Percentiles rank a stretch among this genome's conserved stretches.
phyloP scores from a whole-genome alignment of 2,113 vertebrate genomes.

The Noturus placidus region DNA sequence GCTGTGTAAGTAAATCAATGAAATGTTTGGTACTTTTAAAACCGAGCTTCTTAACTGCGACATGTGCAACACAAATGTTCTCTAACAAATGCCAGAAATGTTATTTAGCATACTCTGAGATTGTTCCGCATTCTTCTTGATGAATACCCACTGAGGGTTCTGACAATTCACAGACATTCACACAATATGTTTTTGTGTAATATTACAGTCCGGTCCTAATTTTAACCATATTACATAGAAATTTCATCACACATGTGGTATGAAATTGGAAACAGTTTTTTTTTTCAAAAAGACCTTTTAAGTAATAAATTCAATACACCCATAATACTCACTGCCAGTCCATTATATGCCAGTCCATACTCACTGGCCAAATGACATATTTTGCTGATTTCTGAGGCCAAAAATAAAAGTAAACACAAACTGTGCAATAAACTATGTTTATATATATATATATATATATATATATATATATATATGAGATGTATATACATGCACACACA shows the following conservation, averaged over 20 bases:
- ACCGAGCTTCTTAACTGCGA: neutral
- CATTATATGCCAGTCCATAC: too few relatives aligned
- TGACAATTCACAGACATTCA: neutral
- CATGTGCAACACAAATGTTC: neutral
- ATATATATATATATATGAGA: too few relatives aligned
- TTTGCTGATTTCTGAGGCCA: neutral
- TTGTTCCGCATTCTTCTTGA: constrained; percentile 3
- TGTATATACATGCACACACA: too few relatives aligned
- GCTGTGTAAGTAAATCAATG: neutral
- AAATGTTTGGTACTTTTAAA: neutral
- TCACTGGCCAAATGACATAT: neutral
- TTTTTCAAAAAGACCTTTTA: neutral
- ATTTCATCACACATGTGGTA: neutral
- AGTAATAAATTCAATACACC: neutral
- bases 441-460: too few relatives aligned
- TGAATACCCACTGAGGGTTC: neutral
- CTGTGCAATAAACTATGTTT: neutral
- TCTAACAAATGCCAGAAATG: neutral
- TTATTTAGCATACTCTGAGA: neutral
- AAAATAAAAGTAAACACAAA: neutral
- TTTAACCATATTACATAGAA: neutral
- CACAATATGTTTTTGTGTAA: neutral
- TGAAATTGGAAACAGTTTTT: neutral
- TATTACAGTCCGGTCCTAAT: neutral
- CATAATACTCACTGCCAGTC: neutral